A percentile compares a stretch with the other conserved stretches of the same genome.
Evolutionary conservation across 2,113 vertebrate genomes (phyloP).

Genomic region (Chionis minor): DNA sequence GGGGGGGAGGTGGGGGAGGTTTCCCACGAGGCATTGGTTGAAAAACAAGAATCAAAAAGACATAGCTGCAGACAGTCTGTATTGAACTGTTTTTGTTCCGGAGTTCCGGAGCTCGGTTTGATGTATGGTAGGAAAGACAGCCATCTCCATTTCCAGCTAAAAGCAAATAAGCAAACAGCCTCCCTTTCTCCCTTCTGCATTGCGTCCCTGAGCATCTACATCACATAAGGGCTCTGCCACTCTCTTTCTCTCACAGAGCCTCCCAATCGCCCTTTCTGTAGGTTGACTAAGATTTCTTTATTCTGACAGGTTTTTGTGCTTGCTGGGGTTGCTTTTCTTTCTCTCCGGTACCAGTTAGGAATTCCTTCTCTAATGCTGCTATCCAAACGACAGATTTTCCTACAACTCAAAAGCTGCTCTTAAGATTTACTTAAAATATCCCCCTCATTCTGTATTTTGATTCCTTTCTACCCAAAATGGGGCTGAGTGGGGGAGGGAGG

Average conservation of each 20-base stretch:
- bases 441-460: background rate
- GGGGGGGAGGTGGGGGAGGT: background rate
- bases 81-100: constrained; percentile 9
- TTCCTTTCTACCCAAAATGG: background rate
- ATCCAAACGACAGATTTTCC: background rate
- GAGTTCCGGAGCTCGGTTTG: background rate
- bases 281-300: background rate
- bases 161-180: background rate
- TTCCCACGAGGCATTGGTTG: background rate
- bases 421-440: background rate
- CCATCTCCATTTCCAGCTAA: background rate
- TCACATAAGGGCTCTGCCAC: background rate
- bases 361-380: background rate
- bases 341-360: background rate
- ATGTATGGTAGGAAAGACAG: background rate
- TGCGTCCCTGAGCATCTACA: background rate
- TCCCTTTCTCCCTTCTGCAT: background rate
- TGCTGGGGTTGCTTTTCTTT: background rate
- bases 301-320: constrained; percentile 12
- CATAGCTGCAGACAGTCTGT: constrained; percentile 25
- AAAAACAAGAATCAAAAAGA: constrained; percentile 30
- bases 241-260: background rate
- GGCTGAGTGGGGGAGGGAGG: background rate
- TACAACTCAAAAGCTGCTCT: background rate
- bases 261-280: background rate